phyloP scores from a whole-genome alignment of 2,113 vertebrate genomes.

The Lota lota region DNA sequence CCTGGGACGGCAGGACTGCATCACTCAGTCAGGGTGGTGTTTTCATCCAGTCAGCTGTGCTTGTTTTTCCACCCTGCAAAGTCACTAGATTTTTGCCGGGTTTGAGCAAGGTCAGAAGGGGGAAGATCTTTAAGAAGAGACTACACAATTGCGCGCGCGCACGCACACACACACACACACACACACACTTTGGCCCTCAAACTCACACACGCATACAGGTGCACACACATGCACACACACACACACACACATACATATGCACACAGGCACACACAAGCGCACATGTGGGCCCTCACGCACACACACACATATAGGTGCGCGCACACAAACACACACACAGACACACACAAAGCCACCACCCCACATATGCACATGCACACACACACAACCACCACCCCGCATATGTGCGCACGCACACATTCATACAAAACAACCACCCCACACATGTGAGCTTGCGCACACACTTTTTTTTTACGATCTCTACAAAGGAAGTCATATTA shows the following conservation, averaged over 20 bases:
- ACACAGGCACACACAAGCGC: too few relatives aligned
- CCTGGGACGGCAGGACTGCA: slow-evolving; percentile 14
- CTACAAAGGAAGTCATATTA: too few relatives aligned
- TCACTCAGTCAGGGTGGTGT: slow-evolving; percentile 45
- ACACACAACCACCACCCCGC: too few relatives aligned
- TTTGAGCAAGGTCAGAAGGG: slow-evolving; percentile 12
- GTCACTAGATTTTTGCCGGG: slow-evolving; percentile 14
- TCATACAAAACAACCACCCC: too few relatives aligned
- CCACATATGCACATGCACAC: too few relatives aligned
- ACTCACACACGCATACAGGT: neutral
- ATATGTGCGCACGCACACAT: too few relatives aligned
- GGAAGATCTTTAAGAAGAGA: neutral
- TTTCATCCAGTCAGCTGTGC: slow-evolving; percentile 52
- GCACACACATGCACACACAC: neutral
- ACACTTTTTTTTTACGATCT: too few relatives aligned
- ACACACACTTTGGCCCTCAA: neutral
- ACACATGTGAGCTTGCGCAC: too few relatives aligned
- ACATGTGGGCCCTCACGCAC: too few relatives aligned
- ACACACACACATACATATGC: too few relatives aligned
- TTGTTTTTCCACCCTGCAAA: slow-evolving; percentile 48
- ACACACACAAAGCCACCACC: too few relatives aligned
- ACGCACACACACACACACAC: neutral
- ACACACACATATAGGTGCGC: too few relatives aligned
- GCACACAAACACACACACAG: neutral
- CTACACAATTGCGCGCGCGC: neutral